Percentiles rank a stretch among this genome's conserved stretches.
Evolutionary conservation across 2,797 vertebrate genomes (phyloP).

Genomic region (Micromesistius poutassou): DNA sequence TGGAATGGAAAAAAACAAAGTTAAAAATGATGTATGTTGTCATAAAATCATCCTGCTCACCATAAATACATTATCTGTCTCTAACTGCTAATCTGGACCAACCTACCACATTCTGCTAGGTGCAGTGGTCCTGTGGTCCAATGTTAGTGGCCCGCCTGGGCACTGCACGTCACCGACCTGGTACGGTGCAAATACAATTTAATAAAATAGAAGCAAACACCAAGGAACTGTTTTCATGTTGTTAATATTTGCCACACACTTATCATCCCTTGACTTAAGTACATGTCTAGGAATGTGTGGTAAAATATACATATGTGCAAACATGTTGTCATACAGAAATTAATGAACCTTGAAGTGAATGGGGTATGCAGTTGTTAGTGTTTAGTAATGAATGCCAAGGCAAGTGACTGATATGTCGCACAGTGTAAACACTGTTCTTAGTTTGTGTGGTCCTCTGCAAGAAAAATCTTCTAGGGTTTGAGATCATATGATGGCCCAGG

Average conservation of each 20-base stretch:
- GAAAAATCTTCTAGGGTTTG: not conserved
- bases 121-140: too few species aligned
- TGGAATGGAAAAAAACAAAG: not conserved
- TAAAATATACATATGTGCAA: not conserved
- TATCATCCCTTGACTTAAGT: not conserved
- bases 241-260: not conserved
- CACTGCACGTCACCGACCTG: not conserved
- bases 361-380: conserved; percentile 39
- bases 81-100: not conserved
- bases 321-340: conserved; percentile 33
- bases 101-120: not conserved
- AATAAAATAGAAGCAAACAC: not conserved
- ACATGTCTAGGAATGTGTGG: conserved; percentile 2
- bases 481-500: not conserved
- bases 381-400: conserved; percentile 51
- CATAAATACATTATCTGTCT: not conserved
- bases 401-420: not conserved
- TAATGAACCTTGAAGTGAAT: conserved; percentile 50
- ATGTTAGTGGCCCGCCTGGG: too few species aligned
- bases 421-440: not conserved
- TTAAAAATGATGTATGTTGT: not conserved
- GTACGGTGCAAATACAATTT: not conserved
- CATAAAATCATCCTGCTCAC: not conserved
- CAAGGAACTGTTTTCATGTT: not conserved
- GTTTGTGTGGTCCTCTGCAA: not conserved